These are phyloP conservation scores for Myripristis jacobus DNA, from an alignment of 2,797 vertebrate species.

Conservation along the genomic window DNA sequence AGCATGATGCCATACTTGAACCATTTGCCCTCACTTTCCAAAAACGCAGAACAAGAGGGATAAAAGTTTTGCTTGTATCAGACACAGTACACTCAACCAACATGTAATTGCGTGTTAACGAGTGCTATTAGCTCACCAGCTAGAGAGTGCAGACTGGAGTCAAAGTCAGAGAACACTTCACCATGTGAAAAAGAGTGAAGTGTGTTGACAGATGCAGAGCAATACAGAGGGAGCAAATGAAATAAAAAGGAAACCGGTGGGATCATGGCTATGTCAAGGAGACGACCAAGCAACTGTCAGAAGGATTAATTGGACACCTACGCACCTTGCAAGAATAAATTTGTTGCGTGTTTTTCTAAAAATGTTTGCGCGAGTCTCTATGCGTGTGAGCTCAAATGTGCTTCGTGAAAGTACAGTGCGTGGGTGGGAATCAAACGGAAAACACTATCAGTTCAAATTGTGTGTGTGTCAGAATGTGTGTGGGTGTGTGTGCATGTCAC, in stretches of 20 bases:
- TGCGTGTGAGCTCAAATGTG: neutral
- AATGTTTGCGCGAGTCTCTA: slow-evolving; percentile 11
- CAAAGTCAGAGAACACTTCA: slow-evolving; percentile 36
- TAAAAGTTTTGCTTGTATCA: slow-evolving; percentile 40
- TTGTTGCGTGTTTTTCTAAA: slow-evolving; percentile 7
- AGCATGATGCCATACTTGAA: neutral
- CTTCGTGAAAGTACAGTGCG: neutral
- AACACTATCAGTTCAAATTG: slow-evolving; percentile 35
- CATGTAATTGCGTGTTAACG: slow-evolving; percentile 60
- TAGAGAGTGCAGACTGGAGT: slow-evolving; percentile 33
- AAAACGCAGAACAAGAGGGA: slow-evolving; percentile 28
- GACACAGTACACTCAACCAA: slow-evolving; percentile 32
- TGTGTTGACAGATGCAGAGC: slow-evolving; percentile 4
- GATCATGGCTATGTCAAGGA: slow-evolving; percentile 57
- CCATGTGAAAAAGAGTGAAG: slow-evolving; percentile 11
- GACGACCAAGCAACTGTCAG: slow-evolving; percentile 60
- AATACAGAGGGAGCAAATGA: slow-evolving; percentile 30
- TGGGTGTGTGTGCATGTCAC: slow-evolving; percentile 44
- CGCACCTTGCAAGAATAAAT: slow-evolving; percentile 18
- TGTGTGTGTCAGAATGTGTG: slow-evolving; percentile 15
- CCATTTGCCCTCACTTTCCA: slow-evolving; percentile 28
- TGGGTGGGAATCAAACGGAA: slow-evolving; percentile 26
- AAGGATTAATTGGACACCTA: slow-evolving; percentile 57
- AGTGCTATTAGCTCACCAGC: slow-evolving; percentile 48
- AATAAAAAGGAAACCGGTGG: slow-evolving; percentile 55